Evolutionary conservation across 2,888 invertebrate genomes (phyloP).

Genomic region (Bibio marci): DNA sequence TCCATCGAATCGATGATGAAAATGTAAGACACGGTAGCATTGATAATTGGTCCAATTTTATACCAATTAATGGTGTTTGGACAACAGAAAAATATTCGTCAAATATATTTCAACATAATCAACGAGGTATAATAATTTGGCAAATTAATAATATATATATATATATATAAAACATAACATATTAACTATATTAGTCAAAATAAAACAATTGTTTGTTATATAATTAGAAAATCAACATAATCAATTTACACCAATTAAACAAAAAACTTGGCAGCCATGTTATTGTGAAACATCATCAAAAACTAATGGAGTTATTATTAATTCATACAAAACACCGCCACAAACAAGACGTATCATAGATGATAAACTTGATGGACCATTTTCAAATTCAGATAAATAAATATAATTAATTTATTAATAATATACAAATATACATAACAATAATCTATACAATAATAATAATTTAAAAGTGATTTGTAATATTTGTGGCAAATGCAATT

Average conservation of each 20-base stretch:
- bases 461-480: too few species aligned
- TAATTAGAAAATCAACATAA: neutral
- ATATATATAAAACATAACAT: neutral
- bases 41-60: conserved; percentile 25
- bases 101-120: neutral
- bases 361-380: conserved; percentile 21
- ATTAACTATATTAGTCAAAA: neutral
- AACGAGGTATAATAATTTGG: neutral
- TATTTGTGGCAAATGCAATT: too few species aligned
- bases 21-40: conserved; percentile 16
- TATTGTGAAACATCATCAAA: conserved; percentile 15
- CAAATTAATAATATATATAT: neutral
- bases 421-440: too few species aligned
- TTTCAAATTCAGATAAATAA: conserved; percentile 7
- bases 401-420: too few species aligned
- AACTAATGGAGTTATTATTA: neutral
- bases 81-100: conserved; percentile 21
- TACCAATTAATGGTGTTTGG: conserved; percentile 20
- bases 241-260: conserved; percentile 1
- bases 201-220: neutral
- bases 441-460: too few species aligned
- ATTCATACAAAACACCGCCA: neutral
- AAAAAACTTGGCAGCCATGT: conserved; percentile 32
- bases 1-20: conserved; percentile 16
- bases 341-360: conserved; percentile 13